phyloP scores from a whole-genome alignment of 2,888 invertebrate genomes.

The Pediacus dermestoides region DNA sequence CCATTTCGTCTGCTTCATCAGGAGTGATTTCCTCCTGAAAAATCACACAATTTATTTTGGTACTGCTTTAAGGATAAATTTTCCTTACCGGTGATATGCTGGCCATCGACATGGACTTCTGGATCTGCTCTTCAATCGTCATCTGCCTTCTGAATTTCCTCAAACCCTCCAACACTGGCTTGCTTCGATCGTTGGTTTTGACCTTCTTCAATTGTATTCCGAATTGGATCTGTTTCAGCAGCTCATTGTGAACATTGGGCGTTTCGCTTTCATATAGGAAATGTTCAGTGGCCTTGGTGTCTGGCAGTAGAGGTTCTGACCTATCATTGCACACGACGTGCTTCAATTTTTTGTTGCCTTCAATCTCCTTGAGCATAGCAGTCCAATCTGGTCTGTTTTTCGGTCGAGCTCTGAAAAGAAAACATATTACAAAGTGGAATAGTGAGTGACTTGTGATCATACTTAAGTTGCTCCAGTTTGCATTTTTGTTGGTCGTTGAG shows the following conservation, averaged over 20 bases:
- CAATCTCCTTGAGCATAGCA: slow-evolving; percentile 89
- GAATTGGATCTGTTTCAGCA: slow-evolving; percentile 72
- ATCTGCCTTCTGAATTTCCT: slow-evolving; percentile 84
- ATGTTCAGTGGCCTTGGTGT: slow-evolving; percentile 67
- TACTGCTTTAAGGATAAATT: not conserved
- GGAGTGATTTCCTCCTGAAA: slow-evolving; percentile 43
- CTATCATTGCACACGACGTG: slow-evolving; percentile 85
- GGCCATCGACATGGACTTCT: slow-evolving; percentile 73
- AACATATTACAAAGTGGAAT: slow-evolving; percentile 1
- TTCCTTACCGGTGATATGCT: slow-evolving; percentile 52
- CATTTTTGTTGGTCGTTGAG: slow-evolving; percentile 61
- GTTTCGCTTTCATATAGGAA: slow-evolving; percentile 87
- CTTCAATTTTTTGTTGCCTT: slow-evolving; percentile 70
- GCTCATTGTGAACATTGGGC: slow-evolving; percentile 72
- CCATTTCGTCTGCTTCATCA: slow-evolving; percentile 76
- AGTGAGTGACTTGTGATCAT: slow-evolving; percentile 19
- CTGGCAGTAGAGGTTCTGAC: slow-evolving; percentile 55
- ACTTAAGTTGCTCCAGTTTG: slow-evolving; percentile 68
- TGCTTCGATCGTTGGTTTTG: slow-evolving; percentile 82
- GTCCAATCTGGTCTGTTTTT: slow-evolving; percentile 84
- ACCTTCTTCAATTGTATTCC: slow-evolving; percentile 74
- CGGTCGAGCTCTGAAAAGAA: slow-evolving; percentile 58
- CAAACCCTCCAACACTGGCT: slow-evolving; percentile 76
- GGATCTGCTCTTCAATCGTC: slow-evolving; percentile 86
- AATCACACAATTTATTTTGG: slow-evolving; percentile 5